Conservation (phyloP, 2,113 vertebrate species). For the Parotia lawesii region DNA sequence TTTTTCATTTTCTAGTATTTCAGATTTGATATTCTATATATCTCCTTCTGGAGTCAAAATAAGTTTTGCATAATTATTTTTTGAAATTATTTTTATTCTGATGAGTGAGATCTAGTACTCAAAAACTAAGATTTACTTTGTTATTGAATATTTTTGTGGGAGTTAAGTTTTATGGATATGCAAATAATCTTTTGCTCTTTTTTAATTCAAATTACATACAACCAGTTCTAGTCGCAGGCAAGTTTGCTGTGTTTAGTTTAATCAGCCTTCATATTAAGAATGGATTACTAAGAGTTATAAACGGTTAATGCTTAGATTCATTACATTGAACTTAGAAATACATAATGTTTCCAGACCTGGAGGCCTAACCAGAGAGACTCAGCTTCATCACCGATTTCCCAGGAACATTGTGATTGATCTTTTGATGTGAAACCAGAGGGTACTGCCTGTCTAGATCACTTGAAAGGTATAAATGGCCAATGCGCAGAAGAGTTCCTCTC, state of each 20-base stretch:
- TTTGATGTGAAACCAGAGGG: not conserved
- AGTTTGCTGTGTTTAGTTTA: not conserved
- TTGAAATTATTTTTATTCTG: not conserved
- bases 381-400: not conserved
- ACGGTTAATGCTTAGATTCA: not conserved
- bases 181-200: not conserved
- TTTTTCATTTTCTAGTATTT: not conserved
- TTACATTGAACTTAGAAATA: conserved; percentile 21
- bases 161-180: not conserved
- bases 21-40: not conserved
- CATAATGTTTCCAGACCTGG: not conserved
- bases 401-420: not conserved
- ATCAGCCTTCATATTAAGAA: conserved; percentile 19
- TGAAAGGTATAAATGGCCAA: not conserved
- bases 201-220: not conserved
- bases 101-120: not conserved
- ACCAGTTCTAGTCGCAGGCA: not conserved
- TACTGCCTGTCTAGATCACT: not conserved
- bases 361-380: not conserved
- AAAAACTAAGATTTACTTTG: not conserved
- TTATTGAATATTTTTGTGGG: not conserved
- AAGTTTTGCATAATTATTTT: not conserved
- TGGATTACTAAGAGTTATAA: not conserved
- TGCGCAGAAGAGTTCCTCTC: not conserved
- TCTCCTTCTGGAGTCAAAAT: not conserved